Evolutionary conservation across 2,797 vertebrate species (phyloP), one percentile per base, ranked within the genome.

Genomic region (Otus scops): DNA sequence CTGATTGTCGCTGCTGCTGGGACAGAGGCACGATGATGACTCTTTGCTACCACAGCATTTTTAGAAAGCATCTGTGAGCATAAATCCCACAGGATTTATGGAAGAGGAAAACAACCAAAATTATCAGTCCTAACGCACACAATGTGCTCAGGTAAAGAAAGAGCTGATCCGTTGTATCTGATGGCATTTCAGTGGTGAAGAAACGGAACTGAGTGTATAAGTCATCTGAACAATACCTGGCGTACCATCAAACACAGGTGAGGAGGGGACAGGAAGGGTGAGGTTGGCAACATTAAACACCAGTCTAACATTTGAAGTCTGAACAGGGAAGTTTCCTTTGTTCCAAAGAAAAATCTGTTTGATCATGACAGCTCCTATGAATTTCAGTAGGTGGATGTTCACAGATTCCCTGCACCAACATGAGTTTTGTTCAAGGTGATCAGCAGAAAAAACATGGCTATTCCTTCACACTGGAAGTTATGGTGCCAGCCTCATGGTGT

Each of bases 221-320:
- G 16, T 59, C 4, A 8, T 47, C 8, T 43, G 78, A 84, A 88
- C 80, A 93, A 78, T 84, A 65, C 59, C 65, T 96, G 89, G 79
- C 79, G 95, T 54, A 48, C n/a, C 36, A 91, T 74, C 81, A 95
- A 93, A 94, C 70, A 26, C 67, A 73, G 80, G 50, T 76, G 59
- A 81, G 47, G 61, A 86, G 34, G 23, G 41, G 53, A 57, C 92
- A 92, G 90, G 63, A 94, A 95, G 75, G 67, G 54, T 2, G 5
- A 82, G 50, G 47, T 5, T 93, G 88, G 80, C 74, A 90, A 43
- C 50, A 11, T 64, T 57, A 43, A 73, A 61, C 32, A 63, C 10
- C 32, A 23, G n/a, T 56, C 36, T 79, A 87, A 80, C 21, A 74
- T 71, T 13, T 24, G 47, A 63, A 88, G n/a, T 59, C 36, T 71